Percentiles rank a stretch among this genome's conserved stretches.
phyloP scores from a whole-genome alignment of 1,140 invertebrate species.

The Hestina assimilis region DNA sequence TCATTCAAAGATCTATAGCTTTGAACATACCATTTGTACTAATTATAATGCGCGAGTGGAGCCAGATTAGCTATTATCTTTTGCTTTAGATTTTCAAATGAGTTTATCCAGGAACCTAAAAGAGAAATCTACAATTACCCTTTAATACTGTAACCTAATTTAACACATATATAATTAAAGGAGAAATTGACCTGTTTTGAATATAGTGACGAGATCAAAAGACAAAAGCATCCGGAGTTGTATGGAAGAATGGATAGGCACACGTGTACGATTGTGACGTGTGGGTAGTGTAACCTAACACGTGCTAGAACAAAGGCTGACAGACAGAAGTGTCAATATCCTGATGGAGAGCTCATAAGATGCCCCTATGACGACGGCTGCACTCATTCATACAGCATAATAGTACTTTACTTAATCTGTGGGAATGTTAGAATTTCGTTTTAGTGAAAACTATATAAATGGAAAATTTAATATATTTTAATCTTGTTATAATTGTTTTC shows the following conservation, averaged over 20 bases:
- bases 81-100: slow-evolving; percentile 39
- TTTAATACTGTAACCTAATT: background rate
- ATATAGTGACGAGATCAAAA: slow-evolving; percentile 19
- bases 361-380: slow-evolving; percentile 65
- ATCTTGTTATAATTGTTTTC: too few species aligned
- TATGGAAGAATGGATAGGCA: slow-evolving; percentile 39
- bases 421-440: slow-evolving; percentile 47
- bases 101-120: slow-evolving; percentile 22
- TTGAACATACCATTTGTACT: slow-evolving; percentile 69
- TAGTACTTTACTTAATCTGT: slow-evolving; percentile 58
- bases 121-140: background rate
- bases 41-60: slow-evolving; percentile 73
- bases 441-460: background rate
- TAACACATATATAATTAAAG: background rate
- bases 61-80: slow-evolving; percentile 66
- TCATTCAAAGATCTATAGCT: slow-evolving; percentile 40
- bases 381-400: slow-evolving; percentile 61
- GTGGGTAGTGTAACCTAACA: slow-evolving; percentile 60
- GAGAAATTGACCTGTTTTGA: slow-evolving; percentile 11
- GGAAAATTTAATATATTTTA: background rate
- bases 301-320: slow-evolving; percentile 65
- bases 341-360: slow-evolving; percentile 59
- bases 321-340: slow-evolving; percentile 74
- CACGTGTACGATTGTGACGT: slow-evolving; percentile 54
- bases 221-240: slow-evolving; percentile 16